Evolutionary conservation across 2,888 invertebrate species (phyloP), one percentile per base, ranked within the genome.

Genomic region (Gortyna flavago): DNA sequence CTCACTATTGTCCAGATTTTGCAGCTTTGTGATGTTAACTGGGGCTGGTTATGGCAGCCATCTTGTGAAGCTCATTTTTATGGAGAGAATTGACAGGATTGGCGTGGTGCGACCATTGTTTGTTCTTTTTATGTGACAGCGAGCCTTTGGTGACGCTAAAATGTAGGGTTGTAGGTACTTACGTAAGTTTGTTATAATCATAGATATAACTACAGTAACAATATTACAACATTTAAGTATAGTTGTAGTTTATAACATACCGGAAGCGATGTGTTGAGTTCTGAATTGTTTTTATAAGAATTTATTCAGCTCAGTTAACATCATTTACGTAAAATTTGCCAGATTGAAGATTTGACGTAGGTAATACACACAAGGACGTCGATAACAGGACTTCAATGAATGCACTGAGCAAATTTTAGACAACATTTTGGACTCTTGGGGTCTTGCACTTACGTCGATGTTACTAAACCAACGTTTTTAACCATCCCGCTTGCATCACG

Each of bases 1-100:
- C 65, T 67, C 64, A 13, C 72, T 77, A 76, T 87, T 87, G 84
- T 85, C 71, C 29, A 48, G 77, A 41, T 80, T 74, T 38, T 57
- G 44, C 67, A 66, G 72, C 65, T 38, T 76, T 75, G 75, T 75
- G 54, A 32, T 73, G 70, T 51, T 75, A 72, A 68, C 35, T 75
- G 25, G 7, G 35, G 6, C 59, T 70, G 66, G 54, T 44, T 71
- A 72, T 62, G 16, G 32, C 72, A 74, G 54, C 13, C 48, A 7
- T 61, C 21, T 6, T 29, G 7, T 38, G 61, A 38, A 32, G n/a
- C 18, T 70, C 21, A 18, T 21, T 59, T 59, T 57, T 3, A 21
- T 18, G 8, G 32, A 35, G n/a, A 32, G 11, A 67, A 48, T 9
- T 1, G 65, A 29, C 7, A 0, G 48, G 1, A 18, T 32, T 29